Evolutionary conservation across 92 coral and sea anemone genomes (phyloP), one percentile per base, ranked within the genome.

Genomic region (Blastomussa wellsi): DNA sequence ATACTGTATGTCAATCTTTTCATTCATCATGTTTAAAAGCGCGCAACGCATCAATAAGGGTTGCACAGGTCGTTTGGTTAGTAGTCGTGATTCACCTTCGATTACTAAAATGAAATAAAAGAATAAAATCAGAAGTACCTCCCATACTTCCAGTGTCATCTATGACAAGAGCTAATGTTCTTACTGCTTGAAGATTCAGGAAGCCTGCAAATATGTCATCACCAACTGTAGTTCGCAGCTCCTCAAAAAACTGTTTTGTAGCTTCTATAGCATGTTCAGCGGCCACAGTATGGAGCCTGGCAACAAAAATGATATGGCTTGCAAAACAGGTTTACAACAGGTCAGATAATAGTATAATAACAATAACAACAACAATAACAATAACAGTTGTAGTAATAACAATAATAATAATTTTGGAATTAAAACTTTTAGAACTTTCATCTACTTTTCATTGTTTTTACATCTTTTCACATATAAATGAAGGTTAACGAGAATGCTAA

Each of bases 111-210:
- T 52, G 66, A 32, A 55, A n/a, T n/a, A n/a, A n/a, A n/a, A n/a
- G n/a, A 5, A 37, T 33, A 20, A 1, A 20, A 65, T 65, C 11
- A 2, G 44, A 32, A 88, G n/a, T 79, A 91, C 94, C 91, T 59
- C 75, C 48, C 94, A 91, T 91, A 71, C 92, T 91, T 19, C 90
- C 94, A 4, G 94, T 84, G 26, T 86, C 90, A 77, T 91, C 94
- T 79, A 91, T 85, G 19, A 88, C 94, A 38, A 91, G 86, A 4
- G 90, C 81, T 32, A 91, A 44, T 38, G 94, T 88, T 36, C 82
- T 72, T 22, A 59, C 84, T 29, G 86, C 86, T 76, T 57, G 72
- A 41, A 91, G 72, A 66, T 91, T 86, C 51, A 91, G 71, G 31
- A 91, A 91, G 35, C 83, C 82, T 2, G 90, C 92, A 86, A 88